Conservation (phyloP, 1,140 invertebrate species). For the Penaeus vannamei region DNA sequence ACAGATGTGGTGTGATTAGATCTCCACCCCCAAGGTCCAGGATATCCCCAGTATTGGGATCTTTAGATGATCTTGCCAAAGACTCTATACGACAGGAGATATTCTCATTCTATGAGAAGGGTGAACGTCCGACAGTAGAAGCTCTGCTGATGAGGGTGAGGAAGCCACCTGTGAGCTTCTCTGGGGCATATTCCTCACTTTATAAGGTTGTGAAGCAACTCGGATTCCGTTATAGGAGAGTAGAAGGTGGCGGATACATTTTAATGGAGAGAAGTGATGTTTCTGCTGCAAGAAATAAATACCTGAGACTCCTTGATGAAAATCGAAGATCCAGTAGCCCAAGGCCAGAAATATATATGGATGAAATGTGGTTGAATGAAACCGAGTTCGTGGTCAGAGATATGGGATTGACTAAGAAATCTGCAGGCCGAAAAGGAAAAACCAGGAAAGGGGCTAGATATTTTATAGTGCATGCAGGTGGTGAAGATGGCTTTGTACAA, state of each 20-base stretch:
- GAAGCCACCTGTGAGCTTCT: neutral
- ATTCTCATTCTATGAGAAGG: constrained; percentile 2
- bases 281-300: neutral
- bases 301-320: neutral
- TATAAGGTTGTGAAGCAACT: neutral
- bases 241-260: neutral
- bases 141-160: neutral
- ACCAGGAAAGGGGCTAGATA: constrained; percentile 50
- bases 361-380: constrained; percentile 23
- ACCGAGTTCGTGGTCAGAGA: neutral
- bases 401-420: neutral
- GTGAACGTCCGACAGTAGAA: neutral
- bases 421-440: neutral
- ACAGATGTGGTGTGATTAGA: neutral
- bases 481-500: constrained; percentile 60
- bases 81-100: neutral
- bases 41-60: constrained; percentile 34
- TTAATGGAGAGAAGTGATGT: constrained; percentile 6
- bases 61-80: constrained; percentile 21
- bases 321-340: neutral
- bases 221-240: neutral
- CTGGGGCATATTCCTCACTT: neutral
- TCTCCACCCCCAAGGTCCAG: neutral
- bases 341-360: constrained; percentile 5
- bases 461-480: constrained; percentile 66